phyloP scores from a whole-genome alignment of 1,140 invertebrate species.

The Formica exsecta region DNA sequence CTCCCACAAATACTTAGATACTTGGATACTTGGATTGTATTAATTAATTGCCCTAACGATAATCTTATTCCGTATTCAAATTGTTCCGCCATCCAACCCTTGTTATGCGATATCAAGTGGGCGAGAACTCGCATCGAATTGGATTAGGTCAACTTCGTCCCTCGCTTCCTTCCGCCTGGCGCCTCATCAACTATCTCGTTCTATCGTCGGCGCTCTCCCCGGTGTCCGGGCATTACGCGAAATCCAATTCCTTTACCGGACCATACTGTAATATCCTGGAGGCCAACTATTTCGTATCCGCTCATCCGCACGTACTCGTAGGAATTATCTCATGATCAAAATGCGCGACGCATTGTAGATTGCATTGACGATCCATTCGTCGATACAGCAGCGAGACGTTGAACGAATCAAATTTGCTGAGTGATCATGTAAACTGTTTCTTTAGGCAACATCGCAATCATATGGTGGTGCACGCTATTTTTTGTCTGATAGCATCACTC shows the following conservation, averaged over 20 bases:
- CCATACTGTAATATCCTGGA: constrained; percentile 73
- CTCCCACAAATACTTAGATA: constrained; percentile 69
- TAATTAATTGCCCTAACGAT: constrained; percentile 76
- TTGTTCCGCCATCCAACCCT: constrained; percentile 74
- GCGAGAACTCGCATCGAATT: constrained; percentile 78
- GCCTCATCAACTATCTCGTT: constrained; percentile 58
- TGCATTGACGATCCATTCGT: constrained; percentile 43
- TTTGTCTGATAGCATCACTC: background rate
- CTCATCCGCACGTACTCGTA: constrained; percentile 48
- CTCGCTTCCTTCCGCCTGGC: constrained; percentile 59
- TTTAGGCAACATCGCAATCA: constrained; percentile 31
- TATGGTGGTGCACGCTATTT: background rate
- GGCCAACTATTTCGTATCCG: constrained; percentile 39
- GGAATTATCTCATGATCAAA: constrained; percentile 32
- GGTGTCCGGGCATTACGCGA: constrained; percentile 70
- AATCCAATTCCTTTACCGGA: constrained; percentile 77
- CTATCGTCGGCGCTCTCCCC: constrained; percentile 40
- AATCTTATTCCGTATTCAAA: constrained; percentile 78
- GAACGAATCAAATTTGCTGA: constrained; percentile 36
- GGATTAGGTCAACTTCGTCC: constrained; percentile 76
- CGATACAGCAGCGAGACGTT: background rate
- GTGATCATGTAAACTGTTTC: constrained; percentile 47
- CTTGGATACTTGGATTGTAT: constrained; percentile 72
- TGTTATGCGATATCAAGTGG: constrained; percentile 78
- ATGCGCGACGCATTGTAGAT: constrained; percentile 36